Evolutionary conservation across 2,113 vertebrate species (phyloP).

Genomic region (Rhadina sibilatrix): DNA sequence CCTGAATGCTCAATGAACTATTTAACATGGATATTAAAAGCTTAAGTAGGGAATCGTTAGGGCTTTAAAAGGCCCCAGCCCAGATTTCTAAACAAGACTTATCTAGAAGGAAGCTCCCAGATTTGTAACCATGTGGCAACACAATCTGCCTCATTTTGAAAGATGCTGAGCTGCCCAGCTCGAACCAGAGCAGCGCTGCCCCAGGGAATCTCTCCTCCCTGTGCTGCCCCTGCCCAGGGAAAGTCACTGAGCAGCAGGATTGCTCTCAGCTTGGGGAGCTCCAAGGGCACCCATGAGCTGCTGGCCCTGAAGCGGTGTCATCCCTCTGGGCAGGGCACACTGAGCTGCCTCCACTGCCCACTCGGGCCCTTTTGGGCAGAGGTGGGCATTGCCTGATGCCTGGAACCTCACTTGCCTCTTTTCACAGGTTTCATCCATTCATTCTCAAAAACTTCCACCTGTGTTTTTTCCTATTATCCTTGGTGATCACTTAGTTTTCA

Average conservation of each 20-base stretch:
- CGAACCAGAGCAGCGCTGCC: neutral
- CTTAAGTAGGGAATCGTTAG: constrained; percentile 1
- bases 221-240: neutral
- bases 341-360: neutral
- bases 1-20: neutral
- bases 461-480: neutral
- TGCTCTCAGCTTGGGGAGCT: neutral
- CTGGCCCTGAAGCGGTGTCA: neutral
- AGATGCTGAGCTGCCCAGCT: neutral
- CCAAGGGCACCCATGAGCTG: neutral
- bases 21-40: constrained; percentile 20
- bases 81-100: constrained; percentile 31
- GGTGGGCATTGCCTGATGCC: neutral
- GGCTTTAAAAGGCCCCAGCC: constrained; percentile 9
- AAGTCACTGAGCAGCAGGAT: neutral
- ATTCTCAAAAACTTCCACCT: neutral
- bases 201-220: neutral
- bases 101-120: neutral
- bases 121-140: neutral
- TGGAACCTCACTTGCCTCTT: neutral
- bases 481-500: neutral
- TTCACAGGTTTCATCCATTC: neutral
- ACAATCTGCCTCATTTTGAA: neutral
- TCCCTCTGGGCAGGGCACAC: neutral
- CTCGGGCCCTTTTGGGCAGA: neutral